Base-by-base conservation (phyloP, 1,140 invertebrate genomes). In the Drosophila bifasciata region DNA sequence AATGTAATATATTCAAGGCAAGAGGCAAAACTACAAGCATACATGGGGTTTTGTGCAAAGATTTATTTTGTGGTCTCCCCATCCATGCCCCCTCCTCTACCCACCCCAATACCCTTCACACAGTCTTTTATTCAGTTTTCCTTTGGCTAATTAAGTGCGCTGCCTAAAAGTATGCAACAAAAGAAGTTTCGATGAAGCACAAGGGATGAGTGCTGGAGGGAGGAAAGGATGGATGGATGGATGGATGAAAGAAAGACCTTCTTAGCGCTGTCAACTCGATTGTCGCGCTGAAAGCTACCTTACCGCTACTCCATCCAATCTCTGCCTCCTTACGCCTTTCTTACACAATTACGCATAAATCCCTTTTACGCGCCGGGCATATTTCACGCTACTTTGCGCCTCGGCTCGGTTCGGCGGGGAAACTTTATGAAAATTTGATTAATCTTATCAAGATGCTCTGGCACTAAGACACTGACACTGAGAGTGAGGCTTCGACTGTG, bases 391-490 rank as follows among this genome's bases (percentile, higher is more conserved):
- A 77, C 79, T 73, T 83, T 81, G 48, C 64, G 46, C 52, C 53
- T 40, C 41, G 32, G 23, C 63, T 40, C 57, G 64, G 11, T 36
- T 36, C 51, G 43, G 23, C 66, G 16, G 45, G 53, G 63, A 81
- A 68, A 83, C 73, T 88, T 83, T 83, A 76, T 89, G 88, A 90
- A 90, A 90, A 90, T 90, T 90, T 90, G 88, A 90, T 90, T 90
- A 90, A 90, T 90, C 88, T 90, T 84, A 90, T 90, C 88, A 90
- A 90, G 88, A 90, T 90, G 75, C 71, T 70, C 17, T 19, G 32
- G 32, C 32, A 36, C 32, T 36, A 36, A 36, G 32, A 36, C 23
- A 36, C 23, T 25, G 23, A 6, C 5, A 25, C 32, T 36, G 32
- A 32, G 28, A 9, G 8, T 9, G 9, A 1, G 32, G 13, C 32